Base-by-base conservation (phyloP, 2,113 vertebrate genomes). In the Leptobrachium ailaonicum region DNA sequence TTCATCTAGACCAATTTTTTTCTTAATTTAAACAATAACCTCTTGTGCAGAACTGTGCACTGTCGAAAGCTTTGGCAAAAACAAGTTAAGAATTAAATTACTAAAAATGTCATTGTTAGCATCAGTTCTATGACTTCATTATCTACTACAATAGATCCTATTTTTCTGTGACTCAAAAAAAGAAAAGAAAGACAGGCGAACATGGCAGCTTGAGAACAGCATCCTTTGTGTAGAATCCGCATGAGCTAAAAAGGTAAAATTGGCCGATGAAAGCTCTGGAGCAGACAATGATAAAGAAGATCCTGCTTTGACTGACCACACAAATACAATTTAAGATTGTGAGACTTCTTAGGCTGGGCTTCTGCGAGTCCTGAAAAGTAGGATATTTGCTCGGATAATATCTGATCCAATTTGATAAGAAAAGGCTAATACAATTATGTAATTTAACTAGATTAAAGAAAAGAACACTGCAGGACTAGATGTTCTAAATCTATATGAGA, bases 401-500 rank as follows among this genome's bases (percentile, higher is more conserved):
- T 71, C 73, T 76, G 10, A 47, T 80, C 76, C 41, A 80, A 44
- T 79, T 77, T 81, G 67, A 77, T 53, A 64, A 6, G 70, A 83
- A 84, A 82, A 84, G 77, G 0, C 1, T 54, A n/a, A 76, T 8
- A 45, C 63, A 74, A 79, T 82, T 80, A 83, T 71, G 66, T 44
- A 14, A 73, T 73, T 71, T 76, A 76, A 82, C 7, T 13, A 71
- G 64, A 80, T 54, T 76, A 68, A 79, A 80, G 58, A 74, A 69
- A 62, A 62, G 56, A 81, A 75, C 20, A 75, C 72, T 41, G 32
- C 32, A 74, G 66, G 20, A 56, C 66, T 81, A 5, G 11, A 32
- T 74, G 64, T 73, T 73, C 76, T 64, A 54, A 73, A 72, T 80
- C 82, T 73, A 45, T 44, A 41, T 72, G 11, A 82, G 77, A 79